Percentiles rank a stretch among this genome's conserved stretches.
Evolutionary conservation across 2,888 invertebrate genomes (phyloP).

Genomic region (Trimorus sp.): DNA sequence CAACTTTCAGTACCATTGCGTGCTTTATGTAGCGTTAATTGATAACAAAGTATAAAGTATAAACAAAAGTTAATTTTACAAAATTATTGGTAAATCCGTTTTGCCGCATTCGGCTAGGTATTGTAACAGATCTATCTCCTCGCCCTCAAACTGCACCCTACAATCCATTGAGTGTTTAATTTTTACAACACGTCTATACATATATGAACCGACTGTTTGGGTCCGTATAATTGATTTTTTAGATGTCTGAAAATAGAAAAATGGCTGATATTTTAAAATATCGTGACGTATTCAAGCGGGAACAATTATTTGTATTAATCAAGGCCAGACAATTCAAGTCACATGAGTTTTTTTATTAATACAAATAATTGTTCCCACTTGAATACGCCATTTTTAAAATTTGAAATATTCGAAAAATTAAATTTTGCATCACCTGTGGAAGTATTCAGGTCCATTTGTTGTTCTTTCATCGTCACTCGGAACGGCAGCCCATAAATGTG

Average conservation of each 20-base stretch:
- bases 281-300: too few species aligned
- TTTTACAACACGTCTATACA: not conserved
- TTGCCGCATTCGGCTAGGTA: too few species aligned
- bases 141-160: not conserved
- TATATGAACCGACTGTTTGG: not conserved
- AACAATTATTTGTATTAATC: too few species aligned
- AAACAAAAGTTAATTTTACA: too few species aligned
- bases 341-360: too few species aligned
- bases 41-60: too few species aligned
- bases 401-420: not conserved
- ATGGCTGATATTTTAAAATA: not conserved
- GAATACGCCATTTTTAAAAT: too few species aligned
- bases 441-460: not conserved
- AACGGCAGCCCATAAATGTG: not conserved
- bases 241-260: not conserved
- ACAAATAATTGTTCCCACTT: too few species aligned
- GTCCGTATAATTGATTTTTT: not conserved
- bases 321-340: too few species aligned
- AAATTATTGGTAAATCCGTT: too few species aligned
- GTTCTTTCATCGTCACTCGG: not conserved
- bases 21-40: too few species aligned
- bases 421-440: not conserved
- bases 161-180: not conserved
- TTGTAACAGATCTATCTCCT: not conserved
- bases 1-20: too few species aligned